phyloP scores from a whole-genome alignment of 2,113 vertebrate species.

The Glaucomys volans region DNA sequence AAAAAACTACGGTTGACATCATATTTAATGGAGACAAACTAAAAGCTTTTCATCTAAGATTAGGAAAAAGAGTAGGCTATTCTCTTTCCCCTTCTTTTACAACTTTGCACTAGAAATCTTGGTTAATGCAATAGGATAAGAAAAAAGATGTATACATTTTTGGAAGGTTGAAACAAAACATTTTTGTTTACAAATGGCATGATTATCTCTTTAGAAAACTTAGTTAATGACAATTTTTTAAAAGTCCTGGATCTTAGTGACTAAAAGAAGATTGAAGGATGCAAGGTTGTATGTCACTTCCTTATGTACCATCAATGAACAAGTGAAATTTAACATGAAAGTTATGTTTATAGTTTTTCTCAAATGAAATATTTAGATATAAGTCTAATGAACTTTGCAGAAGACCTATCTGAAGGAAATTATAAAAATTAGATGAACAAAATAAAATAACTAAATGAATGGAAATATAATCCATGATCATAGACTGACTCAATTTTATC shows the following conservation, averaged over 20 bases:
- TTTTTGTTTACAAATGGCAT: background rate
- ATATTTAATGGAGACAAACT: background rate
- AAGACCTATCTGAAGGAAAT: background rate
- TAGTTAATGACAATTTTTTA: background rate
- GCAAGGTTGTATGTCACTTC: background rate
- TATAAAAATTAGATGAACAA: background rate
- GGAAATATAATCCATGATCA: background rate
- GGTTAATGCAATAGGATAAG: background rate
- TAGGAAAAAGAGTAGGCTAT: background rate
- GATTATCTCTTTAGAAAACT: background rate
- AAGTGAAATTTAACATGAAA: background rate
- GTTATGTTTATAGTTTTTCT: background rate
- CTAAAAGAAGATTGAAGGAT: background rate
- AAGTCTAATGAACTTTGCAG: background rate
- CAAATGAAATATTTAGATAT: background rate
- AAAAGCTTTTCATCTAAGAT: background rate
- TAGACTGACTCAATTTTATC: background rate
- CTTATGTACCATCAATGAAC: background rate
- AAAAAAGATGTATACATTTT: background rate
- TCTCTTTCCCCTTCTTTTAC: background rate
- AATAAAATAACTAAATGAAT: background rate
- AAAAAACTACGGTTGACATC: background rate
- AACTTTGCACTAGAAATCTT: background rate
- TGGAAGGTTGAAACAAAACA: background rate
- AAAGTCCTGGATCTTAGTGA: background rate